Evolutionary conservation across 2,888 invertebrate genomes (phyloP).

Genomic region (Sinohyriopsis cumingii): DNA sequence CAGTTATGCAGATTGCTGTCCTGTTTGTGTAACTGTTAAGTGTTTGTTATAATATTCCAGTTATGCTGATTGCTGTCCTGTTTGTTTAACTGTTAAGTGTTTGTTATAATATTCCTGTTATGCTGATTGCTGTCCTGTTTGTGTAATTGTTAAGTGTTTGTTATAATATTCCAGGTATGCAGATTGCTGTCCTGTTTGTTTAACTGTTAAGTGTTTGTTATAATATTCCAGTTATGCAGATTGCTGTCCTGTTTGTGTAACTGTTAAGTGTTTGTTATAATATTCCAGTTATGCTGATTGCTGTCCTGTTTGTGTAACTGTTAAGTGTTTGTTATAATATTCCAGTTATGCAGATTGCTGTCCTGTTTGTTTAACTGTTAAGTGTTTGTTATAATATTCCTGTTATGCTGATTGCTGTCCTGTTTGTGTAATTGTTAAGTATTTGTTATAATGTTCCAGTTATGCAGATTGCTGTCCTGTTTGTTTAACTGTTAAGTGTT

Average conservation of each 20-base stretch:
- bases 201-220: slow-evolving; percentile 19
- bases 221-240: no score
- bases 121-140: slow-evolving; percentile 56
- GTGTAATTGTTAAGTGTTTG: slow-evolving; percentile 16
- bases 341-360: no score
- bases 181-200: slow-evolving; percentile 58
- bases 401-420: no score
- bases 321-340: no score
- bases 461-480: no score
- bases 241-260: slow-evolving; percentile 19
- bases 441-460: slow-evolving; percentile 29
- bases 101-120: slow-evolving; percentile 32
- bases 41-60: slow-evolving; percentile 24
- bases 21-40: slow-evolving; percentile 34
- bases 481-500: no score
- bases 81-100: slow-evolving; percentile 27
- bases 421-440: no score
- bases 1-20: slow-evolving; percentile 60
- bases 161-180: slow-evolving; percentile 41
- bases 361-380: slow-evolving; percentile 19
- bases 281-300: no score
- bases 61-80: slow-evolving; percentile 56
- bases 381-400: no score
- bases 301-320: slow-evolving; percentile 20
- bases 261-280: no score